Base-by-base conservation (phyloP, 1,140 invertebrate species). In the Trachymyrmex cornetzi region DNA sequence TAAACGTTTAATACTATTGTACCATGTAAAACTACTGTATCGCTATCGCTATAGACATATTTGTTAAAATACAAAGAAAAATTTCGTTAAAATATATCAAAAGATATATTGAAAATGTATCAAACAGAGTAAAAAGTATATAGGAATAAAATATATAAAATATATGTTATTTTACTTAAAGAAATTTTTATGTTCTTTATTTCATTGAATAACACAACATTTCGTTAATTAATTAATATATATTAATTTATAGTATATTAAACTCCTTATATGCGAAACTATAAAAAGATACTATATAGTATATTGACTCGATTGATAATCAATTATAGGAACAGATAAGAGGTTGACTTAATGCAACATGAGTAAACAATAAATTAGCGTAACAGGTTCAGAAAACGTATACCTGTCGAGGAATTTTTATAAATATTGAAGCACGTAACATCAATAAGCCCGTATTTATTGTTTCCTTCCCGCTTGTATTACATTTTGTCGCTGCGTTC, bases 281-380 rank as follows among this genome's bases (percentile, higher is more conserved):
- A n/a, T 16, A 61, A 75, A 30, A 84, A 14, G 27, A 84, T 34
- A 61, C 14, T 38, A 84, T n/a, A n/a, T n/a, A n/a, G n/a, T n/a
- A n/a, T n/a, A n/a, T 75, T 74, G 22, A 59, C 38, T 24, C 74
- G 69, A 84, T 61, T 75, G 69, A 84, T 84, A 75, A 84, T 84
- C 57, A 74, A 84, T 84, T 63, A 75, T 48, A 75, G 9, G 19
- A 50, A 50, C 19, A 63, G 80, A 84, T 84, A 84, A 84, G 80
- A n/a, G 12, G 6, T 9, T 50, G 12, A n/a, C 22, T 57, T 61
- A 30, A 61, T 44, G 12, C 19, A 34, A 63, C 11, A 48, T 84
- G 14, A 38, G 44, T 48, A 75, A 84, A 84, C 55, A 75, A 84
- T 24, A 22, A 38, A 48, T 82, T 14, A 14, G n/a, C 19, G 11